Percentiles rank a stretch among this genome's conserved stretches.
Evolutionary conservation across 92 coral and sea anemone genomes (phyloP).

Genomic region (Palythoa heliodiscus): DNA sequence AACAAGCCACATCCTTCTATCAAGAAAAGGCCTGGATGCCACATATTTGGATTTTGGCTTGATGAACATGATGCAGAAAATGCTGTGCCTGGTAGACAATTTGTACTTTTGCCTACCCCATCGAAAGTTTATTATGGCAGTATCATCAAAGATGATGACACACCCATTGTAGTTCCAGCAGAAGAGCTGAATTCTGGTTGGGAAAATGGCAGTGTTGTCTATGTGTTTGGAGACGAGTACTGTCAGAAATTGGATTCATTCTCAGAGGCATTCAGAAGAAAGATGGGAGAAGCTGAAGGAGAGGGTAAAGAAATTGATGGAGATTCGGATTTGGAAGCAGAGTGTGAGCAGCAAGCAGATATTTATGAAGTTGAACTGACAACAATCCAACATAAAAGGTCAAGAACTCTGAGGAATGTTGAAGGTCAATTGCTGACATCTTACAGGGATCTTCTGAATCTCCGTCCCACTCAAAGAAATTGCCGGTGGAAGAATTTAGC

Average conservation of each 20-base stretch:
- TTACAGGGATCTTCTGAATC: conserved; percentile 56
- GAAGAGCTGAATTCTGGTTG: conserved; percentile 63
- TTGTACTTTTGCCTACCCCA: conserved; percentile 33
- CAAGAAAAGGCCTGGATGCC: conserved; percentile 50
- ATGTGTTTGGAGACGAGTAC: conserved; percentile 56
- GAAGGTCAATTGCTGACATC: conserved; percentile 64
- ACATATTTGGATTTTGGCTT: conserved; percentile 79
- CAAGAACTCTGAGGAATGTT: conserved; percentile 34
- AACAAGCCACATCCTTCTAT: conserved; percentile 57
- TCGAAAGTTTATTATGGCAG: conserved; percentile 65
- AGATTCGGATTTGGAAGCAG: too few relatives aligned
- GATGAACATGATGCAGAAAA: conserved; percentile 14
- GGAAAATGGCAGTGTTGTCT: conserved; percentile 53
- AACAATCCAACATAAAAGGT: conserved; percentile 50
- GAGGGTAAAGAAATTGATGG: too few relatives aligned
- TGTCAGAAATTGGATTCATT: conserved; percentile 45
- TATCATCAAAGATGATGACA: conserved; percentile 55
- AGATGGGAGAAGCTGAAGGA: too few relatives aligned
- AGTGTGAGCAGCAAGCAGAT: neutral
- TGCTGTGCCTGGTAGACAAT: conserved; percentile 29
- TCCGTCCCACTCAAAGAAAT: conserved; percentile 15
- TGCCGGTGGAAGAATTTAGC: conserved; percentile 11
- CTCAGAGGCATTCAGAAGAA: conserved; percentile 15
- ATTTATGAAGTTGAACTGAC: conserved; percentile 60
- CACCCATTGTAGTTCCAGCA: conserved; percentile 57